phyloP scores from a whole-genome alignment of 92 coral and sea anemone species.

The Zoanthus gigantus region DNA sequence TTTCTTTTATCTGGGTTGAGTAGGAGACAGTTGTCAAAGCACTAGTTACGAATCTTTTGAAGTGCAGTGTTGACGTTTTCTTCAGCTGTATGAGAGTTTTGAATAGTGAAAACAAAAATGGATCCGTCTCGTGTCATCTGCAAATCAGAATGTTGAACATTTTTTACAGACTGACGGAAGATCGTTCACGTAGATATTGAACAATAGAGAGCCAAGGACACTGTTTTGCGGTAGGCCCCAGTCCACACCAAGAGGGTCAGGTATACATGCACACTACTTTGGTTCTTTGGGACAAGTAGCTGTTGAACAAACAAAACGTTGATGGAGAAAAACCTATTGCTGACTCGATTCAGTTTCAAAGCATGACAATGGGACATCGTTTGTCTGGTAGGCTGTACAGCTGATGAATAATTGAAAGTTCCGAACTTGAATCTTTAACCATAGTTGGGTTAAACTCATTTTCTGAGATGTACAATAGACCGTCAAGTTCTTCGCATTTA shows the following conservation, averaged over 20 bases:
- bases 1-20: constrained; percentile 4
- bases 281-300: constrained; percentile 26
- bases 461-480: no score
- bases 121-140: constrained; percentile 18
- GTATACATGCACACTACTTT: not conserved
- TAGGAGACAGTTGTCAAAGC: constrained; percentile 33
- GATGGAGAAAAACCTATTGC: constrained; percentile 19
- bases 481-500: no score
- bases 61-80: constrained; percentile 27
- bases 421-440: no score
- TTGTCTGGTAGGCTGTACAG: no score
- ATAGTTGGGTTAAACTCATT: no score
- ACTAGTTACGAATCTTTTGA: constrained; percentile 31
- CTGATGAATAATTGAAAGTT: no score
- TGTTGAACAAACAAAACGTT: constrained; percentile 10
- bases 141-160: not conserved
- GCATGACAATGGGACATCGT: no score
- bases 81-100: not conserved
- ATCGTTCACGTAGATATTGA: not conserved
- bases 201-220: not conserved
- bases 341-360: not conserved
- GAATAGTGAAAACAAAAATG: constrained; percentile 16
- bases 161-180: not conserved
- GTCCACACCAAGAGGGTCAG: not conserved
- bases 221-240: not conserved